Percentiles rank a stretch among this genome's conserved stretches.
Evolutionary conservation across 2,888 invertebrate genomes (phyloP).

Genomic region (Idaea dimidiata): DNA sequence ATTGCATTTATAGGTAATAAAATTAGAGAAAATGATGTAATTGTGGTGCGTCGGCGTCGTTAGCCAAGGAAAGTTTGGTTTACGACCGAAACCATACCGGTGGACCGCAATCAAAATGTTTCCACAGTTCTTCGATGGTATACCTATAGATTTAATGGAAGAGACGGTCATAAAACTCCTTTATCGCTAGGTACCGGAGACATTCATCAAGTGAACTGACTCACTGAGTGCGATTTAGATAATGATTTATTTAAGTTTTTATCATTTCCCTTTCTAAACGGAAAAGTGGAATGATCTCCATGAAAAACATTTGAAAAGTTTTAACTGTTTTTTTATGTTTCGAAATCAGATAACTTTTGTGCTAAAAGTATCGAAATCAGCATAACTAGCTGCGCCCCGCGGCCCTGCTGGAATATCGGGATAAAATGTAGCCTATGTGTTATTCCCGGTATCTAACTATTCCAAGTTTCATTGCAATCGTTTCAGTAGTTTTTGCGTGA

Average conservation of each 20-base stretch:
- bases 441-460: too few relatives aligned
- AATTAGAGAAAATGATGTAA: slow-evolving; percentile 55
- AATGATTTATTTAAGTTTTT: background rate
- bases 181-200: slow-evolving; percentile 4
- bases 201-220: background rate
- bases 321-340: background rate
- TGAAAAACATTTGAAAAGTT: background rate
- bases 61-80: slow-evolving; percentile 46
- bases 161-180: slow-evolving; percentile 7
- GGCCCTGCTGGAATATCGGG: too few relatives aligned
- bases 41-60: slow-evolving; percentile 47
- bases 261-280: background rate
- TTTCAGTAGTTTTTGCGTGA: too few relatives aligned
- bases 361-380: background rate
- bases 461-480: too few relatives aligned
- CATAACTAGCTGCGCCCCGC: too few relatives aligned
- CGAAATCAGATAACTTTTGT: background rate
- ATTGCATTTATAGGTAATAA: slow-evolving; percentile 34
- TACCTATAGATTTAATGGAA: slow-evolving; percentile 35
- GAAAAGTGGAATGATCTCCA: background rate
- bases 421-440: too few relatives aligned
- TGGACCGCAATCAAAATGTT: slow-evolving; percentile 67
- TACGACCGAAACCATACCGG: slow-evolving; percentile 47
- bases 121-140: slow-evolving; percentile 33
- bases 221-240: background rate